Percentiles rank a stretch among this genome's conserved stretches.
These are phyloP conservation scores for Clanis bilineata DNA, from an alignment of 2,888 invertebrate species.

Conservation along the genomic window DNA sequence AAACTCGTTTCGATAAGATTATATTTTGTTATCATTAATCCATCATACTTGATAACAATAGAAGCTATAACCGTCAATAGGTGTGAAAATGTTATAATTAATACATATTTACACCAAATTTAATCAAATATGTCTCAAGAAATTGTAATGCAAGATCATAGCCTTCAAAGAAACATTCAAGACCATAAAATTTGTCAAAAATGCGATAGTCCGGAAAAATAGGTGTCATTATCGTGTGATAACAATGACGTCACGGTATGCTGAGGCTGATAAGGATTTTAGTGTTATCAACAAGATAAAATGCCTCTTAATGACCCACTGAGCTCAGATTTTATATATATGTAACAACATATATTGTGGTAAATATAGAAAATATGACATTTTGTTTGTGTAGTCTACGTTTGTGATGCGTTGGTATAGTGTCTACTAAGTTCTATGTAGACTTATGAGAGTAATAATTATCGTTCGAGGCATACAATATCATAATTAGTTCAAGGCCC, in stretches of 20 bases:
- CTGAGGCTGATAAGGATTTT: slow-evolving; percentile 56
- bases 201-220: slow-evolving; percentile 25
- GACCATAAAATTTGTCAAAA: slow-evolving; percentile 5
- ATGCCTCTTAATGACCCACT: slow-evolving; percentile 38
- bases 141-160: not conserved
- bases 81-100: no score
- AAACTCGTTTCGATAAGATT: no score
- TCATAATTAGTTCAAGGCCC: no score
- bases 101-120: not conserved
- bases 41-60: no score
- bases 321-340: slow-evolving; percentile 28
- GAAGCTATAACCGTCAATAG: no score
- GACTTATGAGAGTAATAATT: not conserved
- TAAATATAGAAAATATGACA: slow-evolving; percentile 31
- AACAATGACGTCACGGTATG: slow-evolving; percentile 43
- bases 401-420: not conserved
- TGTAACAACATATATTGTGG: not conserved
- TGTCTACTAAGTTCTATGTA: not conserved
- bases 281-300: slow-evolving; percentile 46
- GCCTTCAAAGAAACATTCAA: not conserved
- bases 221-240: slow-evolving; percentile 22
- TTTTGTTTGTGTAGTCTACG: not conserved
- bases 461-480: no score
- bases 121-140: not conserved
- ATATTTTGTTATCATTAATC: no score